phyloP scores from a whole-genome alignment of 2,113 vertebrate genomes.

The Calyptommatus sinebrachiatus region DNA sequence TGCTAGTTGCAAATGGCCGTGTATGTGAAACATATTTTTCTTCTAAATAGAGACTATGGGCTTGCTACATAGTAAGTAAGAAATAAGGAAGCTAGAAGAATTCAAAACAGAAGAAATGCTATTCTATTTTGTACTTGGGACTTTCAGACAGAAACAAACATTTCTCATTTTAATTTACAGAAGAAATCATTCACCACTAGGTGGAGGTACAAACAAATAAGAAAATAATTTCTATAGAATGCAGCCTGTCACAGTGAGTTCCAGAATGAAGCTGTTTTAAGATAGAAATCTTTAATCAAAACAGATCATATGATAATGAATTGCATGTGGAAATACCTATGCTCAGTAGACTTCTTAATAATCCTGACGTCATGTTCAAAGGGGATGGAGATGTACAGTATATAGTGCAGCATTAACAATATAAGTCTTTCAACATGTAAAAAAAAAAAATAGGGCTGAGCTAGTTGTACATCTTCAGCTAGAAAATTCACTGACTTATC shows the following conservation, averaged over 20 bases:
- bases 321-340: background rate
- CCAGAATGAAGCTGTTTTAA: background rate
- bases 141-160: background rate
- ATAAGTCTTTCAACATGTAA: background rate
- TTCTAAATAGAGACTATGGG: background rate
- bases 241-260: background rate
- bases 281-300: background rate
- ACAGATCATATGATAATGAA: background rate
- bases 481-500: no score
- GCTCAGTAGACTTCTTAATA: background rate
- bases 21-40: background rate
- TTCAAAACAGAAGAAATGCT: background rate
- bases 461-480: no score
- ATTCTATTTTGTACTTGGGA: background rate
- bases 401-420: background rate
- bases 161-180: background rate
- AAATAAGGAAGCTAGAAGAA: background rate
- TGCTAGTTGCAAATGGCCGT: background rate
- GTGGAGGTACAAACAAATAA: conserved; percentile 11
- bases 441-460: no score
- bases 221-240: background rate
- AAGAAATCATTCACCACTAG: conserved; percentile 10
- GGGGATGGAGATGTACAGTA: no score
- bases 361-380: background rate
- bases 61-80: background rate